Base-by-base conservation (phyloP, 2,797 vertebrate species). In the Acomys russatus region DNA sequence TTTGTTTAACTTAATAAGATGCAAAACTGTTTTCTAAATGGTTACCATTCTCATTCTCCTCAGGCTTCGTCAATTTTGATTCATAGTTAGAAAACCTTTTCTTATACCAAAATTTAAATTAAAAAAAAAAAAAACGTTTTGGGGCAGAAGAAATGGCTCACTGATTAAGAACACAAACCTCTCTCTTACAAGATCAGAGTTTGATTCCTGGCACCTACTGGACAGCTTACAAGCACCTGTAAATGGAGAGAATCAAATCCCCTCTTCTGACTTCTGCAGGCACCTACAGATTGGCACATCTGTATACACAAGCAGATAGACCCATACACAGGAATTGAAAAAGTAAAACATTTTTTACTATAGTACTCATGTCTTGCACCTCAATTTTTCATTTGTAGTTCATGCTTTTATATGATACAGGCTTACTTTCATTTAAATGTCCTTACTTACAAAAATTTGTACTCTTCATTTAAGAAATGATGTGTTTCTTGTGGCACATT, bases 401-500 rank as follows among this genome's bases (percentile, higher is more conserved):
- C 80, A 83, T 89, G 85, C 44, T 70, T 84, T 0, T 76, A 18
- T 64, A 71, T 90, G 73, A 44, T 66, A 5, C 91, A 54, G 90
- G 63, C 30, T 28, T 95, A 18, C 71, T 79, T 90, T 93, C 82
- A 59, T 89, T 89, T 94, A 80, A 87, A 78, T 70, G 80, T 80
- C 33, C 33, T 77, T 89, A 71, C 89, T 95, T 59, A 15, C 4
- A 59, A 59, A 59, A 59, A 59, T 59, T 17, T 56, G 56, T 59
- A 59, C 35, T 79, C 30, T 92, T 88, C 87, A 85, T 92, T 95
- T 51, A 84, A 77, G 82, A 89, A 96, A 96, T 84, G n/a, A 80
- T 92, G 33, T n/a, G 76, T 88, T 94, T 49, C 78, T 96, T 66
- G 0, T 92, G 88, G 66, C 33, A 80, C 76, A 94, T 83, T 96